Percentiles rank a stretch among this genome's conserved stretches.
phyloP scores from a whole-genome alignment of 2,797 vertebrate genomes.

The Botia almorhae region DNA sequence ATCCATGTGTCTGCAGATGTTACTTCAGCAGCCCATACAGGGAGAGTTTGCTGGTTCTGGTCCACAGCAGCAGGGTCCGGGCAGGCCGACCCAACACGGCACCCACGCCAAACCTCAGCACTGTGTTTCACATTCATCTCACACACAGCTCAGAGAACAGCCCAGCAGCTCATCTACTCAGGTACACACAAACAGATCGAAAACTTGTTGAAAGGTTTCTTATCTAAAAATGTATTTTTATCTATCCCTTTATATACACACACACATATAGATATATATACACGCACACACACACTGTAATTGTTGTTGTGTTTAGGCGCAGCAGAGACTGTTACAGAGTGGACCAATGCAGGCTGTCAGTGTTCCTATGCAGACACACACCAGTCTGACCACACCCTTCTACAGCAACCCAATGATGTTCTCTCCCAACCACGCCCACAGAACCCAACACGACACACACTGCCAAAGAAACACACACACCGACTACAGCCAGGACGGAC shows the following conservation, averaged over 20 bases:
- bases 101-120: slow-evolving; percentile 71
- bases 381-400: slow-evolving; percentile 79
- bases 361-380: slow-evolving; percentile 76
- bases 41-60: slow-evolving; percentile 70
- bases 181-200: no score
- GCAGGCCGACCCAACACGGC: slow-evolving; percentile 59
- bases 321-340: slow-evolving; percentile 70
- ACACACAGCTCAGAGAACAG: slow-evolving; percentile 73
- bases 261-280: neutral
- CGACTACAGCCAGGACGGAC: slow-evolving; percentile 79
- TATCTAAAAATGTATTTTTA: no score
- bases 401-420: slow-evolving; percentile 85
- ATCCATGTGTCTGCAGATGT: slow-evolving; percentile 75
- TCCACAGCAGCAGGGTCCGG: slow-evolving; percentile 72
- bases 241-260: no score
- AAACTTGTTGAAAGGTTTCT: no score
- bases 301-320: slow-evolving; percentile 42
- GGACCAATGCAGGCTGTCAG: slow-evolving; percentile 70
- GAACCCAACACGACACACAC: slow-evolving; percentile 70
- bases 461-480: slow-evolving; percentile 75
- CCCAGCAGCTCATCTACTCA: slow-evolving; percentile 72
- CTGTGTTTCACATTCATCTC: slow-evolving; percentile 68
- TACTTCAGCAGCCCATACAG: slow-evolving; percentile 81
- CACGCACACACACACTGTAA: neutral
- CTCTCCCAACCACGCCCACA: slow-evolving; percentile 73